Percentiles rank a stretch among this genome's conserved stretches.
Conservation (phyloP, 2,888 invertebrate species). For the Mesoligia furuncula region DNA sequence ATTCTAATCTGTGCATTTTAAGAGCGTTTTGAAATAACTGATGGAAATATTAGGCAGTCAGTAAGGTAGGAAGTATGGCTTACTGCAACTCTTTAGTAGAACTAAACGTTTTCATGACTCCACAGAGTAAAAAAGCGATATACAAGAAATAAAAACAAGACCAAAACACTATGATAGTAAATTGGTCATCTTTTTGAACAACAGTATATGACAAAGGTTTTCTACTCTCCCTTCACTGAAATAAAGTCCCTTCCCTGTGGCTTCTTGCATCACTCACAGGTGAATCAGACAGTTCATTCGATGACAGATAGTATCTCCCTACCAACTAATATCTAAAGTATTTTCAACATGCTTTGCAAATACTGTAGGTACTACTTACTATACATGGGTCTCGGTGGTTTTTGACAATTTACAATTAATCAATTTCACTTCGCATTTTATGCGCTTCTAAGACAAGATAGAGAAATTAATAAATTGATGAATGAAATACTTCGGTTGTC, state of each 20-base stretch:
- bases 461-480: not conserved
- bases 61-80: not conserved
- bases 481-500: not conserved
- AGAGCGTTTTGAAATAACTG: not conserved
- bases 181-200: not conserved
- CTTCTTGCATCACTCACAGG: conserved; percentile 2
- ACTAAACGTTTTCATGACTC: not conserved
- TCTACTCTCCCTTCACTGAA: conserved; percentile 19
- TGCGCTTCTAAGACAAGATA: not conserved
- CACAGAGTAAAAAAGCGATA: not conserved
- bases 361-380: not conserved
- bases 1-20: not conserved
- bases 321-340: not conserved
- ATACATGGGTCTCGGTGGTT: not conserved
- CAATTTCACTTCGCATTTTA: not conserved
- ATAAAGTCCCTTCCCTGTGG: conserved; percentile 28
- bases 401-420: not conserved
- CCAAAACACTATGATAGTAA: not conserved
- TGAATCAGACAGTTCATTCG: not conserved
- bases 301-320: not conserved
- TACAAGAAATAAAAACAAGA: not conserved
- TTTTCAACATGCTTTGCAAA: conserved; percentile 1
- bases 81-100: not conserved
- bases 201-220: not conserved
- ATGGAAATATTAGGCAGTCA: not conserved